Base-by-base conservation (phyloP, 92 coral and sea anemone species). In the Epizoanthus scotinus region DNA sequence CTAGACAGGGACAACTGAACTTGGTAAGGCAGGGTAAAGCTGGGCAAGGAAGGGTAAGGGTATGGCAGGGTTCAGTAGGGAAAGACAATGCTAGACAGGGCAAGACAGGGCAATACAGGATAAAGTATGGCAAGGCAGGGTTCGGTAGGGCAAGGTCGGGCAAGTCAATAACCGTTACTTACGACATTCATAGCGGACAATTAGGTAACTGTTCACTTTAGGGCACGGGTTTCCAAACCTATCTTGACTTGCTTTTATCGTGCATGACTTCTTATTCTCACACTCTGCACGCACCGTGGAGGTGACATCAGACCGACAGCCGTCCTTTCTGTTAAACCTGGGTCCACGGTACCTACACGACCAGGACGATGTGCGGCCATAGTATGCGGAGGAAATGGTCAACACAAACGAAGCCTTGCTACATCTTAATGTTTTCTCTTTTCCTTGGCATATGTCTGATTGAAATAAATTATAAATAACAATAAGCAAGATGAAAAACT, bases 381-480 rank as follows among this genome's bases (percentile, higher is more conserved):
- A 75, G 44, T 38, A 67, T 38, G 81, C 67, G 8, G 81, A 75
- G 53, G 4, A 31, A 26, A 75, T 75, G 38, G 68, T 38, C 34
- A 75, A 75, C 63, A 58, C 81, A 75, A 75, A 75, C 34, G 81
- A 57, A 19, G 68, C 54, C 31, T 74, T 58, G 9, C 38, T 27
- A 29, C 81, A 75, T 8, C 36, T 38, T n/a, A 55, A 27, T 1
- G 18, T 57, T 54, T 57, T 42, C 34, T 29, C 67, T 27, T 75
- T 19, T 12, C 81, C 81, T 59, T 58, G 67, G 36, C 81, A 75
- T 54, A 40, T 59, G 2, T 36, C 81, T 75, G 67, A 57, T 75
- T 53, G 52, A 3, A 54, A 34, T 18, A 28, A 52, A 54, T 27
- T 53, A 47, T 10, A 47, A 47, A 47, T 47, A 13, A 15, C 40